Evolutionary conservation across 53 echinoderm and acorn worm genomes (phyloP).

Genomic region (Pentamera pediparva): DNA sequence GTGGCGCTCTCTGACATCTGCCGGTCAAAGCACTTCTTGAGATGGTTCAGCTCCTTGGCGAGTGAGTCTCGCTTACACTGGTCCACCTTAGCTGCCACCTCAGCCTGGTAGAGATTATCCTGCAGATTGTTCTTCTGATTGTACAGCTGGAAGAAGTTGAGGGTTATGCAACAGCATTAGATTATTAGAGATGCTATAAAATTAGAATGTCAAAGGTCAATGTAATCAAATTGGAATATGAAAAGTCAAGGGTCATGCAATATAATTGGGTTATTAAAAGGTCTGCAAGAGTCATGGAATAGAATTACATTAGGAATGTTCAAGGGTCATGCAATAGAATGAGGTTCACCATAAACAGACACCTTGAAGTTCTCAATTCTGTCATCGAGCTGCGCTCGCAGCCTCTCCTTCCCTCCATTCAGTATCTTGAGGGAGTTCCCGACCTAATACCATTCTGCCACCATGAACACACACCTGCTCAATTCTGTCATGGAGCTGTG

Average conservation of each 20-base stretch:
- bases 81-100: not conserved
- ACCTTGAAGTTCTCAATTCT: conserved; percentile 24
- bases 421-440: not conserved
- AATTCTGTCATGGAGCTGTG: no score
- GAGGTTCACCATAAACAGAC: no score
- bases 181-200: no score
- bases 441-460: no score
- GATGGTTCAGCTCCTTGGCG: not conserved
- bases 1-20: not conserved
- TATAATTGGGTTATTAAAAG: no score
- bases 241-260: no score
- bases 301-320: no score
- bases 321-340: no score
- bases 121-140: conserved; percentile 13
- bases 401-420: not conserved
- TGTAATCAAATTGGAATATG: no score
- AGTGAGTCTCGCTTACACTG: not conserved
- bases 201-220: no score
- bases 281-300: no score
- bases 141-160: not conserved
- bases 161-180: not conserved
- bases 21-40: not conserved
- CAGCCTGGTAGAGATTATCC: not conserved
- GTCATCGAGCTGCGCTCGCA: not conserved
- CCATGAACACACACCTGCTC: no score